phyloP scores from a whole-genome alignment of 2,113 vertebrate genomes.

The Greenwoodochromis staneri region DNA sequence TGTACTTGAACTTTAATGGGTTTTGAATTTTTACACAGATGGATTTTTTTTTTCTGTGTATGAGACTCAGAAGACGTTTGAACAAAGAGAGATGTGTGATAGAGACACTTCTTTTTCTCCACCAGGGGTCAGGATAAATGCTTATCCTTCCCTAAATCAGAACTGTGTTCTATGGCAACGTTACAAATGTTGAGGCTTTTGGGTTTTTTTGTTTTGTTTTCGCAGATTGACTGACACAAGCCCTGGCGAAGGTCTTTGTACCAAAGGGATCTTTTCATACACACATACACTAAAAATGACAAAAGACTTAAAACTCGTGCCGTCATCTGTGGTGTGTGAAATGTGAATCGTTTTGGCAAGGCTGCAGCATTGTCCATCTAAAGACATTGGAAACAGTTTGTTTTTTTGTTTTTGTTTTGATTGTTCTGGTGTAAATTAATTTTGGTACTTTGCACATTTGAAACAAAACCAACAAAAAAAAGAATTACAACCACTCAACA shows the following conservation, averaged over 20 bases:
- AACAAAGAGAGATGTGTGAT: not conserved
- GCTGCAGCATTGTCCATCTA: not conserved
- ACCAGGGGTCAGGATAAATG: conserved; percentile 3
- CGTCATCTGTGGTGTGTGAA: not conserved
- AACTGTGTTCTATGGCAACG: not conserved
- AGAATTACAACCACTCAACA: not conserved
- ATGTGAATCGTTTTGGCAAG: not conserved
- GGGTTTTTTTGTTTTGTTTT: not conserved
- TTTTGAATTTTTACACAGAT: not conserved
- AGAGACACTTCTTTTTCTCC: not conserved
- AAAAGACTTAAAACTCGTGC: not conserved
- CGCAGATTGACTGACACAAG: not conserved
- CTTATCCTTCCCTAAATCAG: not conserved
- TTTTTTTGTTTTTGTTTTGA: conserved; percentile 13
- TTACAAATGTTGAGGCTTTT: not conserved
- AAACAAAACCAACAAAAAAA: not conserved
- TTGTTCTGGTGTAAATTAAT: conserved; percentile 24
- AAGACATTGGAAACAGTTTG: not conserved
- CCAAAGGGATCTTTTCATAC: not conserved
- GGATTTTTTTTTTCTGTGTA: not conserved
- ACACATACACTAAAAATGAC: not conserved
- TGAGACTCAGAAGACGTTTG: not conserved
- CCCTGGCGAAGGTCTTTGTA: not conserved
- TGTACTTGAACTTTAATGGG: not conserved
- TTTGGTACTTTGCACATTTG: conserved; percentile 36